Base-by-base conservation (phyloP, 2,797 vertebrate genomes). In the Thaleichthys pacificus region DNA sequence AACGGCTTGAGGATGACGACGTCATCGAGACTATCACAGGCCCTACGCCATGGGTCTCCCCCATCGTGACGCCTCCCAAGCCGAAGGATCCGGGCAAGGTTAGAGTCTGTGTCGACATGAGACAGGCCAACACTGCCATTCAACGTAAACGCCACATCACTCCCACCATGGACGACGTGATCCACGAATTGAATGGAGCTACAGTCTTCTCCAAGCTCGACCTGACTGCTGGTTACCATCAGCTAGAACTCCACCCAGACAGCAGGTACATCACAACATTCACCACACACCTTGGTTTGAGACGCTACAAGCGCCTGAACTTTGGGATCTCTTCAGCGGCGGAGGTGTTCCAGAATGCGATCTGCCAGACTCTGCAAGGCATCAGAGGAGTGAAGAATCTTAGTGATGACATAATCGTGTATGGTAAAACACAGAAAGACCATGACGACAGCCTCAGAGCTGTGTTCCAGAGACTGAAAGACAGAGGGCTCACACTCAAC, bases 181-280 rank as follows among this genome's bases (percentile, higher is more conserved):
- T 77, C 0, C 72, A 78, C 22, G 28, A 78, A 57, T 7, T 83
- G 0, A 80, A 82, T 1, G 66, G 73, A 2, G 54, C 69, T 0
- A 81, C 42, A 0, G 51, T 82, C 0, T 76, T 82, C 17, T 81
- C 70, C 17, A 77, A 75, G 11, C 42, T 85, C 1, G 75, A 84
- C 1, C 35, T 87, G 1, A 77, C 19, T 2, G 47, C 62, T 9
- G 78, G 78, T 5, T 79, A 84, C 0, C 77, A 81, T 17, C 73
- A 84, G 30, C 32, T 84, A 0, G 77, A 82, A 28, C 68, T 84
- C 0, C 77, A 74, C 5, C 85, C 77, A 1, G 72, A 78, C 28
- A 82, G 73, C 58, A 35, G 67, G 1, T 83, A 81, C 19, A 86
- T 86, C 0, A 82, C 74, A 0, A 77, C 72, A 2, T 82, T 81